phyloP scores from a whole-genome alignment of 2,797 vertebrate species.

The Hafferia zeledoni region DNA sequence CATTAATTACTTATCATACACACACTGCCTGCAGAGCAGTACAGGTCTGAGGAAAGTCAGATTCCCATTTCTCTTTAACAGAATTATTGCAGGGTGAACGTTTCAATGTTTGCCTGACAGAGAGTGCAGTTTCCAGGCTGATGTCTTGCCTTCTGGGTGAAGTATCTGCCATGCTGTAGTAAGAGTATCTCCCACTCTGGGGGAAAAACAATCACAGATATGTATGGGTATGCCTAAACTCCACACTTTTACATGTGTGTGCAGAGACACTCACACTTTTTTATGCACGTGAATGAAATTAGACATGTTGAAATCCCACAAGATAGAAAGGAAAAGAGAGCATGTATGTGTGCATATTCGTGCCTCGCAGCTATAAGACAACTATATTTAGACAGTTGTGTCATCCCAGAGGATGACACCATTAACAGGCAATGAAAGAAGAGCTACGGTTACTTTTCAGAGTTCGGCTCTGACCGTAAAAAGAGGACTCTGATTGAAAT shows the following conservation, averaged over 20 bases:
- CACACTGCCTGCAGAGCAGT: background rate
- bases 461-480: slow-evolving; percentile 27
- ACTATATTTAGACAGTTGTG: slow-evolving; percentile 75
- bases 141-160: background rate
- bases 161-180: background rate
- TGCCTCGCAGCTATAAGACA: background rate
- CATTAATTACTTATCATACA: background rate
- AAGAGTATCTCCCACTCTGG: background rate
- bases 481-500: background rate
- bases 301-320: background rate
- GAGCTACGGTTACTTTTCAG: slow-evolving; percentile 71
- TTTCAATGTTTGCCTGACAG: background rate
- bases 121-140: background rate
- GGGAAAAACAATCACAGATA: background rate
- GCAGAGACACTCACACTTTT: background rate
- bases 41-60: background rate
- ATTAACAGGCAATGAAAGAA: slow-evolving; percentile 51
- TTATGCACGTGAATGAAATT: background rate
- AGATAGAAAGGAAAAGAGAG: background rate
- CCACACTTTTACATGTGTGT: background rate
- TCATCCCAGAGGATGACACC: slow-evolving; percentile 64
- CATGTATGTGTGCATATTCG: fast-evolving
- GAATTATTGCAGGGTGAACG: background rate
- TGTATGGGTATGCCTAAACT: background rate
- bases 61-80: background rate